Evolutionary conservation across 2,113 vertebrate species (phyloP).

Genomic region (Psophia crepitans): DNA sequence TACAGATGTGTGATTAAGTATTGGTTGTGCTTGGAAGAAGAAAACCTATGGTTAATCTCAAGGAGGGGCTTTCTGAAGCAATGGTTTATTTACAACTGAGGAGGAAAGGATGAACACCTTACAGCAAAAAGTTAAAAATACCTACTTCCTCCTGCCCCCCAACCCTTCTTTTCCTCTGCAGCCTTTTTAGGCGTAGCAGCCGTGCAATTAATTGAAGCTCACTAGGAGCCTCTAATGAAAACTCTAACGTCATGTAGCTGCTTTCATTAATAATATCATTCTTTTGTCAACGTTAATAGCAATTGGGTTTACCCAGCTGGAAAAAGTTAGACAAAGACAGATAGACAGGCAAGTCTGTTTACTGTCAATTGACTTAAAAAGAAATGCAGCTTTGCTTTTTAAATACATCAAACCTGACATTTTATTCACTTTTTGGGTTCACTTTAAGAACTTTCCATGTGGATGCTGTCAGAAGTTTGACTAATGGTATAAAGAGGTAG

Average conservation of each 20-base stretch:
- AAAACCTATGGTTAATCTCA: neutral
- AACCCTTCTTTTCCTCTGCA: neutral
- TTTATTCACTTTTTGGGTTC: conserved; percentile 42
- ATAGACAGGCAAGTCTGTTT: conserved; percentile 53
- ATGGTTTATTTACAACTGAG: conserved; percentile 12
- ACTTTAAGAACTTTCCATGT: conserved; percentile 31
- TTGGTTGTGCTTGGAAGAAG: neutral
- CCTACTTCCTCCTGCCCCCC: neutral
- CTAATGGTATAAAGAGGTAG: neutral
- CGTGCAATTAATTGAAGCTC: conserved; percentile 63
- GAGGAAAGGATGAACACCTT: neutral
- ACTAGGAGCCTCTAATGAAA: conserved; percentile 53
- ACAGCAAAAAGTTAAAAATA: conserved; percentile 25
- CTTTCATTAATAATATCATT: conserved; percentile 71
- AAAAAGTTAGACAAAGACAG: conserved; percentile 71
- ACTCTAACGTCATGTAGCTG: conserved; percentile 45
- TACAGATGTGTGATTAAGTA: neutral
- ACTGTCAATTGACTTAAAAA: conserved; percentile 64
- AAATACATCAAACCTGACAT: conserved; percentile 49
- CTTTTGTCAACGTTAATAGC: conserved; percentile 67
- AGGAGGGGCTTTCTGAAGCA: neutral
- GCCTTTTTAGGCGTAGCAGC: conserved; percentile 29
- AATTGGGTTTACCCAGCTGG: conserved; percentile 66
- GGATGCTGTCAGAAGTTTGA: conserved; percentile 13
- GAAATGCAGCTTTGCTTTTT: conserved; percentile 51